Evolutionary conservation across 2,797 vertebrate genomes (phyloP).

Genomic region (Amblyopsis hoosieri): DNA sequence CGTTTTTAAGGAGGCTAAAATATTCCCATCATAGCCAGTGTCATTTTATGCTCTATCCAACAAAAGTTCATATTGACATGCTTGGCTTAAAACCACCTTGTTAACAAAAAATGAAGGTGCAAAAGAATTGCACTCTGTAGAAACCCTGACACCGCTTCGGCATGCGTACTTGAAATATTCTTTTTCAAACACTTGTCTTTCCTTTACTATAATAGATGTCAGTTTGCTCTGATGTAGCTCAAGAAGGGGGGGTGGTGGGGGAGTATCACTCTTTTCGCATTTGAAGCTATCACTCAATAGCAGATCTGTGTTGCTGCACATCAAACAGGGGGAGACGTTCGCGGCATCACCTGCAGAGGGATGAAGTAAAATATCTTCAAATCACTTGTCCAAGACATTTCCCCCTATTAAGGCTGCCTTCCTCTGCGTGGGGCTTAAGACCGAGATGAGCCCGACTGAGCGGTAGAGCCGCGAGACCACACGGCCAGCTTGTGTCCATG

Average conservation of each 20-base stretch:
- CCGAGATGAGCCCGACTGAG: constrained; percentile 81
- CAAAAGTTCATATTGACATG: constrained; percentile 95
- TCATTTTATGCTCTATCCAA: constrained; percentile 92
- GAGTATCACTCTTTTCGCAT: constrained; percentile 92
- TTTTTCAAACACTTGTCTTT: constrained; percentile 99
- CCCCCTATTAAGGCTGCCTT: constrained; percentile 88
- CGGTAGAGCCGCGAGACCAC: constrained; percentile 78
- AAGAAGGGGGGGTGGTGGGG: constrained; percentile 82
- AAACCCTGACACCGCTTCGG: constrained; percentile 93
- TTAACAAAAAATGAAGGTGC: constrained; percentile 87
- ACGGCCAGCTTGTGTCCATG: constrained; percentile 61
- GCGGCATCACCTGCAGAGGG: constrained; percentile 95
- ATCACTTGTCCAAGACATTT: constrained; percentile 99
- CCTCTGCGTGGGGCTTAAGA: constrained; percentile 87
- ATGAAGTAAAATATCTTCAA: constrained; percentile 98
- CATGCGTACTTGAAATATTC: constrained; percentile 85
- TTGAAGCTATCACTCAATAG: constrained; percentile 94
- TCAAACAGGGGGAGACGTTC: constrained; percentile 86
- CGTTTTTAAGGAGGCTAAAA: constrained; percentile 86
- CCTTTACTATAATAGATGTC: constrained; percentile 99
- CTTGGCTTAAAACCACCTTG: constrained; percentile 96
- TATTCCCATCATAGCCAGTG: constrained; percentile 84
- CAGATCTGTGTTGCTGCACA: constrained; percentile 95
- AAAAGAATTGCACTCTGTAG: constrained; percentile 78
- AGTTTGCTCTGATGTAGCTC: constrained; percentile 97